Evolutionary conservation across 2,113 vertebrate genomes (phyloP).

Genomic region (Collichthys lucidus): DNA sequence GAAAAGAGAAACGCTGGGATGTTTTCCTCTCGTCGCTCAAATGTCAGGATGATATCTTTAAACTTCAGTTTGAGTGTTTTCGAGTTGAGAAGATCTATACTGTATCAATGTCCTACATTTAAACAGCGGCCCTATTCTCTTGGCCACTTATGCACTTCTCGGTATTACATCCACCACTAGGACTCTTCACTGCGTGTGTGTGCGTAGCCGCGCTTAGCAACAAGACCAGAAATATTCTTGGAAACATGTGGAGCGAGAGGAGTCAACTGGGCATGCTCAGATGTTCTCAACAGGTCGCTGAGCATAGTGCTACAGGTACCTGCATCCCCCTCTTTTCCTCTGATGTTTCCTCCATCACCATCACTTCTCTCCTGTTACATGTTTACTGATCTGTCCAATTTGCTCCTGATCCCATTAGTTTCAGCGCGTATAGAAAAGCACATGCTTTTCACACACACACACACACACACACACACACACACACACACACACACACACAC

Average conservation of each 20-base stretch:
- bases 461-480: constrained; percentile 30
- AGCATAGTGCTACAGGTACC: constrained; percentile 57
- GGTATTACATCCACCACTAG: not conserved
- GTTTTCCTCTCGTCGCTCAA: not conserved
- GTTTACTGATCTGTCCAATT: constrained; percentile 22
- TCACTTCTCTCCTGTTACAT: not conserved
- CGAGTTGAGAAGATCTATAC: not conserved
- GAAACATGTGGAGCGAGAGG: constrained; percentile 59
- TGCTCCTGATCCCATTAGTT: constrained; percentile 6
- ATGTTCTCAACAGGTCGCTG: constrained; percentile 69
- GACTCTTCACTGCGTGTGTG: constrained; percentile 1
- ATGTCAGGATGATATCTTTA: not conserved
- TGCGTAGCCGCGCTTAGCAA: constrained; percentile 50
- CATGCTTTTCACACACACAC: constrained; percentile 17
- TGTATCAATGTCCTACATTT: not conserved
- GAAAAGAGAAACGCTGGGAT: not conserved
- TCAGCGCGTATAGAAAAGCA: constrained; percentile 33
- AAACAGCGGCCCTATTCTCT: not conserved
- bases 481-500: no score
- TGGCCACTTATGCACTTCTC: constrained; percentile 15
- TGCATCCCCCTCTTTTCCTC: not conserved
- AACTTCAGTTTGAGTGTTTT: not conserved
- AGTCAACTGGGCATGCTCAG: constrained; percentile 62
- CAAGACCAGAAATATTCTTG: constrained; percentile 58
- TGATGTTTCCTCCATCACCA: not conserved